Evolutionary conservation across 2,888 invertebrate genomes (phyloP).

Genomic region (Rhamphomyia laevipes): DNA sequence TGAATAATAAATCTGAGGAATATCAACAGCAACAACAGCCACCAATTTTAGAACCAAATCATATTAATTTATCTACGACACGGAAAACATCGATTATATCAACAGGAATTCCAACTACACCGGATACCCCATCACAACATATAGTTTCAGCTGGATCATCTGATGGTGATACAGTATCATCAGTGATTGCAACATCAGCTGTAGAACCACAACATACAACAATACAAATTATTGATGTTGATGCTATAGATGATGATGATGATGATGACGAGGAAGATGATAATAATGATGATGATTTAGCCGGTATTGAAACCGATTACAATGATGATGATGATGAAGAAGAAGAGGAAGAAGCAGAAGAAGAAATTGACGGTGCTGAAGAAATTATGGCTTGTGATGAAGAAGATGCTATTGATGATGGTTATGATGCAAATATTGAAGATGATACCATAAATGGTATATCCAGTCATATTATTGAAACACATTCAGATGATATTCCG

Average conservation of each 20-base stretch:
- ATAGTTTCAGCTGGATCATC: neutral
- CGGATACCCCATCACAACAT: neutral
- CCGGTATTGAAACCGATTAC: neutral
- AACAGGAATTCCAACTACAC: neutral
- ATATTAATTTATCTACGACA: neutral
- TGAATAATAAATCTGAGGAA: no score
- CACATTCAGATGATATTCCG: neutral
- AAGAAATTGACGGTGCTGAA: slow-evolving; percentile 18
- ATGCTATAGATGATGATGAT: neutral
- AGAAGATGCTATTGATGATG: slow-evolving; percentile 4
- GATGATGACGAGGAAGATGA: no score
- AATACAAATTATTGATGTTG: no score
- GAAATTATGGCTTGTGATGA: slow-evolving; percentile 20
- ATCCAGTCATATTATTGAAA: neutral
- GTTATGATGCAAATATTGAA: slow-evolving; percentile 4
- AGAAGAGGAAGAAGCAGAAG: neutral
- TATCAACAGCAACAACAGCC: neutral
- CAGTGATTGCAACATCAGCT: neutral
- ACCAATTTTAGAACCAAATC: neutral
- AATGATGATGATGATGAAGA: slow-evolving; percentile 7
- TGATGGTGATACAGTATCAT: neutral
- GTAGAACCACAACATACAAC: neutral
- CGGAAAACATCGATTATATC: neutral
- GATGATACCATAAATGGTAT: neutral
- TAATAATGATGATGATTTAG: no score